These are phyloP conservation scores for Caranx ignobilis DNA, from an alignment of 2,113 vertebrate species.

Conservation along the genomic window DNA sequence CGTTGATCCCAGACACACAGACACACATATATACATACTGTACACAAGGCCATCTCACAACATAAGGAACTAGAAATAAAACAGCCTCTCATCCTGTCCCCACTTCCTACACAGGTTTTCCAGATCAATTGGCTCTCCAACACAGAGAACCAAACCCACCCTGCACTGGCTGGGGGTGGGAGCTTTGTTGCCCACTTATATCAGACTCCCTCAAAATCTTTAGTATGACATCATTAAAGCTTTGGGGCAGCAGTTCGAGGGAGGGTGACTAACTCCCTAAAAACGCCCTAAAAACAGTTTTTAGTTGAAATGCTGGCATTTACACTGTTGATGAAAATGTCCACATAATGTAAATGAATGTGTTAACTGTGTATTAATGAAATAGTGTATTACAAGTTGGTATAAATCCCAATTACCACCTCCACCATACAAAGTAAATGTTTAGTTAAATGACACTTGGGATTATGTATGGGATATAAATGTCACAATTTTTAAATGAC, in stretches of 20 bases:
- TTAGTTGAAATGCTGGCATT: constrained; percentile 20
- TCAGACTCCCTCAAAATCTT: constrained; percentile 18
- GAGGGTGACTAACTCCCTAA: constrained; percentile 2
- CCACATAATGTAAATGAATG: not conserved
- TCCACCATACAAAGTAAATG: not conserved
- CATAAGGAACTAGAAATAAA: constrained; percentile 37
- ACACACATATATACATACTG: not conserved
- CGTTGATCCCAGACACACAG: constrained; percentile 43
- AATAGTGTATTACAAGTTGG: not conserved
- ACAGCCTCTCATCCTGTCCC: constrained; percentile 5
- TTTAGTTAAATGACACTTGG: constrained; percentile 25
- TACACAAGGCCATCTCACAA: not conserved
- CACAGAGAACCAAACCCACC: not conserved
- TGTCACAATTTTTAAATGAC: not conserved
- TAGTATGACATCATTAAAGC: constrained; percentile 1
- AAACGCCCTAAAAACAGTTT: not conserved
- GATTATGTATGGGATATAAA: constrained; percentile 2
- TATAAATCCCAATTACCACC: constrained; percentile 18
- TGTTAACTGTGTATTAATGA: not conserved
- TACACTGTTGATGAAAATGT: not conserved
- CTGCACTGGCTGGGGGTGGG: not conserved
- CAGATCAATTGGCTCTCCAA: constrained; percentile 32
- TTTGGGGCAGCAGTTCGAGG: constrained; percentile 4
- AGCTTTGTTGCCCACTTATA: not conserved
- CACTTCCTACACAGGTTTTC: constrained; percentile 29